phyloP scores from a whole-genome alignment of 2,888 invertebrate species.

The Caenorhabditis sp. region DNA sequence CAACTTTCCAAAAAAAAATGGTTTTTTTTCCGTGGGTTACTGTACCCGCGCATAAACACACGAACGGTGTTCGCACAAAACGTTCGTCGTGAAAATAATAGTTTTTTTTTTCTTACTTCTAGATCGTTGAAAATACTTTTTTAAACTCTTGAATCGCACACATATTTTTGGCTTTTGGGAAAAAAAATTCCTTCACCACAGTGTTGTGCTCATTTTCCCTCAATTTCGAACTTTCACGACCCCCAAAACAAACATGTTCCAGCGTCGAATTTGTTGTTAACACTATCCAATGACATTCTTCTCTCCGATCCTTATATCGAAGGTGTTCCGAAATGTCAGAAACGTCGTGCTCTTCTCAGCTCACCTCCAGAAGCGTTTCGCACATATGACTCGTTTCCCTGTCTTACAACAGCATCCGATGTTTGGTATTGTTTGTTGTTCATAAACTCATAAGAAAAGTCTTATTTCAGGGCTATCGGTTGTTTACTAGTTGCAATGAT shows the following conservation, averaged over 20 bases:
- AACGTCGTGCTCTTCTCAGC: constrained; percentile 35
- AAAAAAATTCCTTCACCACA: too few species aligned
- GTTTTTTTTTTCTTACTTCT: too few species aligned
- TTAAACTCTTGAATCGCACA: too few species aligned
- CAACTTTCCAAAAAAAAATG: too few species aligned
- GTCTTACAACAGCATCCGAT: constrained; percentile 36
- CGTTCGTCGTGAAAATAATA: too few species aligned
- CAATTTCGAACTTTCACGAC: too few species aligned
- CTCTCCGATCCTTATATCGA: constrained; percentile 36
- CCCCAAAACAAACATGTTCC: constrained; percentile 7
- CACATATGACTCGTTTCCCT: constrained; percentile 24
- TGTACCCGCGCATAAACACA: too few species aligned
- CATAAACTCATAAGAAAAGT: background rate
- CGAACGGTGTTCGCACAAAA: too few species aligned
- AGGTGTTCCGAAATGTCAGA: constrained; percentile 34
- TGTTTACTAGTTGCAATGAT: constrained; percentile 55
- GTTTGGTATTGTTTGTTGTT: constrained; percentile 8
- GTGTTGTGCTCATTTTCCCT: too few species aligned
- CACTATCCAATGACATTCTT: constrained; percentile 47
- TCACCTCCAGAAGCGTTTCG: constrained; percentile 49
- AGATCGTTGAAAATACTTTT: too few species aligned
- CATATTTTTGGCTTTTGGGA: too few species aligned
- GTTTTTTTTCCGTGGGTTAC: too few species aligned
- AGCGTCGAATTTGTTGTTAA: constrained; percentile 47
- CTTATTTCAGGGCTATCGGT: constrained; percentile 24